Evolutionary conservation across 2,888 invertebrate genomes (phyloP).

Genomic region (Dryocosmus kuriphilus): DNA sequence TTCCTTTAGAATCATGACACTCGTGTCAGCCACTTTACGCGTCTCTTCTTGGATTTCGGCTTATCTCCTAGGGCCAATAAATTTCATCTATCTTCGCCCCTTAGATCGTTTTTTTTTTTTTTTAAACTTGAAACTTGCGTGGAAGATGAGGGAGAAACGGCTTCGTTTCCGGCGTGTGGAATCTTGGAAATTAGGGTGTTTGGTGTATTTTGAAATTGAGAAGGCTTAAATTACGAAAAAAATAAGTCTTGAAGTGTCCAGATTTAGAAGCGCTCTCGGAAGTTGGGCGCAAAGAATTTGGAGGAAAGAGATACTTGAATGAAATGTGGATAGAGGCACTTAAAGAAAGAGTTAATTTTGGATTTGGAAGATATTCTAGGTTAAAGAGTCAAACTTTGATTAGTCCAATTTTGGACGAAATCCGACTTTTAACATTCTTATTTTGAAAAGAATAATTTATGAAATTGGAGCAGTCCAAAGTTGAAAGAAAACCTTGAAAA

Average conservation of each 20-base stretch:
- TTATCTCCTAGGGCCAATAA: constrained; percentile 22
- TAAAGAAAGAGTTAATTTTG: constrained; percentile 7
- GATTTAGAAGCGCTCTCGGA: not conserved
- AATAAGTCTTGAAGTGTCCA: not conserved
- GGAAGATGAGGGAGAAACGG: not conserved
- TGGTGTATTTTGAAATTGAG: not conserved
- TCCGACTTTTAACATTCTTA: too few species aligned
- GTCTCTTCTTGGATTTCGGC: constrained; percentile 16
- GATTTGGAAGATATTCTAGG: not conserved
- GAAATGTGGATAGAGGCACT: constrained; percentile 2
- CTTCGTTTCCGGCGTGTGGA: constrained; percentile 1
- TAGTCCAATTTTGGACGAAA: not conserved
- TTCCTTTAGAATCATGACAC: constrained; percentile 7
- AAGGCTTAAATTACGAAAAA: not conserved
- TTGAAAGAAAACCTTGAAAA: too few species aligned
- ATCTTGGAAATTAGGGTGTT: not conserved
- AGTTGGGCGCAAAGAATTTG: constrained; percentile 3
- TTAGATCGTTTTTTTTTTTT: constrained; percentile 13
- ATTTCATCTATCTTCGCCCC: constrained; percentile 14
- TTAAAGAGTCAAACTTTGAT: not conserved
- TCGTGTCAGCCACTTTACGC: constrained; percentile 8
- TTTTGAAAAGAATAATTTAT: too few species aligned
- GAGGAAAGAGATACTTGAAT: not conserved
- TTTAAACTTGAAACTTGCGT: constrained; percentile 5
- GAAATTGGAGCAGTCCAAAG: too few species aligned